Percentiles rank a stretch among this genome's conserved stretches.
Conservation (phyloP, 2,888 invertebrate species). For the Cerastis leucographa region DNA sequence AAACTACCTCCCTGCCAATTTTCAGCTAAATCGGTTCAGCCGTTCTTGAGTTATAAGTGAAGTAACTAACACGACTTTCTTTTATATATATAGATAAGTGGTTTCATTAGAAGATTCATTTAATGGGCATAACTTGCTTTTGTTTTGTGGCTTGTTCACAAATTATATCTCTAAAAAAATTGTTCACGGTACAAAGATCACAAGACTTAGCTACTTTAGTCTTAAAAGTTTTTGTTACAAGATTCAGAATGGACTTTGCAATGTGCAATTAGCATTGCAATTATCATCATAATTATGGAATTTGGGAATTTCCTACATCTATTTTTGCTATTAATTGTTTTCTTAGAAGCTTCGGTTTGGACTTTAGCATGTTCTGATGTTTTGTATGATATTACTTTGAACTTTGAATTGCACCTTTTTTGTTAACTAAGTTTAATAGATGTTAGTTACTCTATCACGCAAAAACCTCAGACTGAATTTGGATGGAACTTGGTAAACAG, state of each 20-base stretch:
- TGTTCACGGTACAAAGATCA: constrained; percentile 11
- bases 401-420: not conserved
- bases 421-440: not conserved
- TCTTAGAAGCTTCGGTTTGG: not conserved
- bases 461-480: too few relatives aligned
- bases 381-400: not conserved
- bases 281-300: constrained; percentile 3
- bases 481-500: not conserved
- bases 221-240: constrained; percentile 24
- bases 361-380: constrained; percentile 7
- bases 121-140: not conserved
- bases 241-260: constrained; percentile 7
- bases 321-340: constrained; percentile 6
- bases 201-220: not conserved
- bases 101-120: not conserved
- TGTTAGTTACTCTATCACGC: too few relatives aligned
- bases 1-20: too few relatives aligned
- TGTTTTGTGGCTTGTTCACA: not conserved
- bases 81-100: too few relatives aligned
- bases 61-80: too few relatives aligned
- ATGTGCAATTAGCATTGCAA: not conserved
- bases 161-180: not conserved
- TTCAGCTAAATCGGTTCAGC: too few relatives aligned
- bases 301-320: constrained; percentile 25
- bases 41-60: too few relatives aligned